Conservation (phyloP, 2,797 vertebrate species). For the Dendrocincla tyrannina region DNA sequence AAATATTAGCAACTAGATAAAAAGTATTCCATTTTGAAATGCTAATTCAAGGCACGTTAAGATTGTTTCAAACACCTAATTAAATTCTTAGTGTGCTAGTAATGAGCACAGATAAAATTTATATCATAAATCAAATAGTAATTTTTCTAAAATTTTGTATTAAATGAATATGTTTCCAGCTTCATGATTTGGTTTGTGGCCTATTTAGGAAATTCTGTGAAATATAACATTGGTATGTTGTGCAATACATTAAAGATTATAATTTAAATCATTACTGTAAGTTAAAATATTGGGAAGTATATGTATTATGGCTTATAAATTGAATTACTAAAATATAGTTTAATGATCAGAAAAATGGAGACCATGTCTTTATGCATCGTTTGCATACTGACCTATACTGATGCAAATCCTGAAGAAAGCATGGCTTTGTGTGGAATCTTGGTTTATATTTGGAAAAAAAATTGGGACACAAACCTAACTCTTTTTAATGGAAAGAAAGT, state of each 20-base stretch:
- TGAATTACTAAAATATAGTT: background rate
- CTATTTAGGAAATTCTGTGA: background rate
- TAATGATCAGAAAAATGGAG: background rate
- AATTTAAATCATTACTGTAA: background rate
- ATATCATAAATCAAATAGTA: rapidly evolving
- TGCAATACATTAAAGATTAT: background rate
- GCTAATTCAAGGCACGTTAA: background rate
- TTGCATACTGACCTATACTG: background rate
- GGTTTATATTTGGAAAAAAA: background rate
- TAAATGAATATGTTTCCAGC: background rate
- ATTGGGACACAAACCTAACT: background rate
- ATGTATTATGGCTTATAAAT: background rate
- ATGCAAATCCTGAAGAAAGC: background rate
- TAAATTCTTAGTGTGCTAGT: background rate
- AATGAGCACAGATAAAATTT: background rate
- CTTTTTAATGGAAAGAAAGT: background rate
- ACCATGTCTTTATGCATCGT: background rate
- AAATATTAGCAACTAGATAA: background rate
- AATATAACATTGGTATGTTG: background rate
- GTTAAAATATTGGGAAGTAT: background rate
- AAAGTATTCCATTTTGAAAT: background rate
- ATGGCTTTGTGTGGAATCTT: background rate
- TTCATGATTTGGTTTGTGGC: background rate
- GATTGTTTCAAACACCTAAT: background rate
- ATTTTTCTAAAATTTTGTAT: background rate